phyloP scores from a whole-genome alignment of 1,140 invertebrate species.

The Pectinophora gossypiella region DNA sequence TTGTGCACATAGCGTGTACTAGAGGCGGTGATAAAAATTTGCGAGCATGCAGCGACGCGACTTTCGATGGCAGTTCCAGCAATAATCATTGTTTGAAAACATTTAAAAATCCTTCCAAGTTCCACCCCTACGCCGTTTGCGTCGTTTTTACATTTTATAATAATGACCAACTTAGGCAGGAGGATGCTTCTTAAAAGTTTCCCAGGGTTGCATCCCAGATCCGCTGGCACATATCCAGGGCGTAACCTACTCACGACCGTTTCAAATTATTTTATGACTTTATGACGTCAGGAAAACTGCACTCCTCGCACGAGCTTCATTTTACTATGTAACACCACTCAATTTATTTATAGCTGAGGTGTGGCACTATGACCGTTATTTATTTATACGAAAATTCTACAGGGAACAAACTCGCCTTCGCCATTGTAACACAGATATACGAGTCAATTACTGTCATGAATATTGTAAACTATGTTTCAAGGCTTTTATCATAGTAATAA shows the following conservation, averaged over 20 bases:
- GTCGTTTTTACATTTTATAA: slow-evolving; percentile 28
- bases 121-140: slow-evolving; percentile 8
- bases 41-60: slow-evolving; percentile 15
- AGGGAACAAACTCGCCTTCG: not conserved
- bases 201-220: slow-evolving; percentile 21
- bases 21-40: slow-evolving; percentile 28
- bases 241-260: slow-evolving; percentile 27
- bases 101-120: slow-evolving; percentile 25
- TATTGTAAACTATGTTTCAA: slow-evolving; percentile 12
- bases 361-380: not conserved
- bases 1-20: not conserved
- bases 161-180: slow-evolving; percentile 25
- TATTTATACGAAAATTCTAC: not conserved
- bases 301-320: not conserved
- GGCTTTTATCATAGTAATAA: slow-evolving; percentile 10
- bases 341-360: not conserved
- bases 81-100: slow-evolving; percentile 21
- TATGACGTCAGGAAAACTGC: slow-evolving; percentile 21
- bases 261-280: slow-evolving; percentile 46
- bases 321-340: not conserved
- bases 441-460: slow-evolving; percentile 12
- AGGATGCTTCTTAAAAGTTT: slow-evolving; percentile 32
- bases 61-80: slow-evolving; percentile 7
- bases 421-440: slow-evolving; percentile 14
- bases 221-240: slow-evolving; percentile 34